Conservation (phyloP, 64 coral and sea anemone species). For the Dendronephthya gigantea region DNA sequence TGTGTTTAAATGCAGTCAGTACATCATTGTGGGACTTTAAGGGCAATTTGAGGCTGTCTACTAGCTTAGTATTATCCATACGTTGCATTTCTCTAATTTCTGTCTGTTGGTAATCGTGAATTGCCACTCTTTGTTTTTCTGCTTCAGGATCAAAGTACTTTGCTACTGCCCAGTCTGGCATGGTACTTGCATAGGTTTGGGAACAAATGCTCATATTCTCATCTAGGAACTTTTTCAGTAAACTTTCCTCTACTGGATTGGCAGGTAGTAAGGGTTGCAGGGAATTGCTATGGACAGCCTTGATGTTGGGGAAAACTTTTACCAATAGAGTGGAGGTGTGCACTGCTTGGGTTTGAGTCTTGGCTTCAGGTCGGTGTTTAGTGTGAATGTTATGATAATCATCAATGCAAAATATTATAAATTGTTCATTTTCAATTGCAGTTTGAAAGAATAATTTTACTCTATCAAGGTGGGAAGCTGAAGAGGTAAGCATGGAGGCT, state of each 20-base stretch:
- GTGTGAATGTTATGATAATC: slow-evolving; percentile 10
- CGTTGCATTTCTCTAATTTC: neutral
- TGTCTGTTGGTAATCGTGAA: slow-evolving; percentile 7
- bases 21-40: neutral
- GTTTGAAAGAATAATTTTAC: slow-evolving; percentile 1
- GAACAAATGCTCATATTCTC: neutral
- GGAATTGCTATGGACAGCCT: neutral
- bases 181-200: slow-evolving; percentile 15
- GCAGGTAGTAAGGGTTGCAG: neutral
- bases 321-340: neutral
- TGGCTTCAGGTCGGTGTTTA: neutral
- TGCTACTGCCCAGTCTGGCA: slow-evolving; percentile 12
- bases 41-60: neutral
- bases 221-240: neutral
- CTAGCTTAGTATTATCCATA: neutral
- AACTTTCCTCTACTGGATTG: neutral
- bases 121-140: neutral
- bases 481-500: neutral
- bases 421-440: neutral
- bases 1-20: neutral
- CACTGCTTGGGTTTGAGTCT: neutral
- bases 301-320: slow-evolving; percentile 1
- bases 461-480: slow-evolving; percentile 17
- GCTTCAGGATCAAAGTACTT: slow-evolving; percentile 13
- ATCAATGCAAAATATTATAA: slow-evolving; percentile 15